A percentile compares a stretch with the other conserved stretches of the same genome.
phyloP scores from a whole-genome alignment of 2,113 vertebrate genomes.

The Bagarius yarrelli region DNA sequence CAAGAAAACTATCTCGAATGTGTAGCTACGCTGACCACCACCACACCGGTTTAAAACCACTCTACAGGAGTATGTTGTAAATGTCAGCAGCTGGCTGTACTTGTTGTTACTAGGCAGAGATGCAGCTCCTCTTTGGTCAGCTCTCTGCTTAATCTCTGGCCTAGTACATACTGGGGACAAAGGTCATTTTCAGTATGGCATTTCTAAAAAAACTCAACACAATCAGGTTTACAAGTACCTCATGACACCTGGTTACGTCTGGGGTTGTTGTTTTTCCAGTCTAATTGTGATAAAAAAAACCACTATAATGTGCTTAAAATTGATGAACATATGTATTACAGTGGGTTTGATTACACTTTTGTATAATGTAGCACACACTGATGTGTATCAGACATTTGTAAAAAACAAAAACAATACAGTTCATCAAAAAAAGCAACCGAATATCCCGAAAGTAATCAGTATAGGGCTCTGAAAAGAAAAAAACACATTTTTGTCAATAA shows the following conservation, averaged over 20 bases:
- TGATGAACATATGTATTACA: too few relatives aligned
- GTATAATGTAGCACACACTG: too few relatives aligned
- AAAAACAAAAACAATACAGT: too few relatives aligned
- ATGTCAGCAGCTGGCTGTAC: slow-evolving; percentile 29
- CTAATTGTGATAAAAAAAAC: too few relatives aligned
- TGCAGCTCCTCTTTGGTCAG: background rate
- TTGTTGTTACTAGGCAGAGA: slow-evolving; percentile 5
- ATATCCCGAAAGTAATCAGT: too few relatives aligned
- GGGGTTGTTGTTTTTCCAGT: too few relatives aligned
- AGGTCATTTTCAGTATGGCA: background rate
- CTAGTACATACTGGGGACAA: background rate
- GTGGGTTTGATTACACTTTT: too few relatives aligned
- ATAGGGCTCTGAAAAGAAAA: too few relatives aligned
- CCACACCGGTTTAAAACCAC: background rate
- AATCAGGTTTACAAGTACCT: background rate
- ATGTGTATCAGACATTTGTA: too few relatives aligned
- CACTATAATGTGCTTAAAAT: too few relatives aligned
- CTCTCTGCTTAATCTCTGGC: slow-evolving; percentile 11
- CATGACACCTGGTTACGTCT: too few relatives aligned
- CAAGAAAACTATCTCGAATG: background rate
- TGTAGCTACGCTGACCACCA: background rate
- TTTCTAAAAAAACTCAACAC: background rate
- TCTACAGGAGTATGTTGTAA: background rate
- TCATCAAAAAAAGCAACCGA: too few relatives aligned
- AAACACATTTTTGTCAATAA: background rate